Conservation (phyloP, 2,797 vertebrate genomes). For the Lepus oiostolus region DNA sequence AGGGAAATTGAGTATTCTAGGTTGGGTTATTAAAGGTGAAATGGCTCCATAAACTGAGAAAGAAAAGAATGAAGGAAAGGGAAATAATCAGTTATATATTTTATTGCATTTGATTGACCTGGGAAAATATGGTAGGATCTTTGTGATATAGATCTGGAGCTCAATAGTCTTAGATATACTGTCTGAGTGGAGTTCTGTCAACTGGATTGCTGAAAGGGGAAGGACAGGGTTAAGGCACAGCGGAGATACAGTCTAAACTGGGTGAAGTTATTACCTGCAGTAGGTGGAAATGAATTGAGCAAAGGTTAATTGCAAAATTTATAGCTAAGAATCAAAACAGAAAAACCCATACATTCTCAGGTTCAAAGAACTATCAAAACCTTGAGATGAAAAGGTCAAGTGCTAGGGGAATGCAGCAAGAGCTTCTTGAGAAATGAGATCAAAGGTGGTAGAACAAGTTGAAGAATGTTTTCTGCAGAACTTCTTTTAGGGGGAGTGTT, state of each 20-base stretch:
- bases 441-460: background rate
- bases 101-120: background rate
- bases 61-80: background rate
- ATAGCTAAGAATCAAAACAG: background rate
- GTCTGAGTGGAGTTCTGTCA: background rate
- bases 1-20: background rate
- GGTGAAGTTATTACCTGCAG: background rate
- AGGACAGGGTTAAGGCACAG: background rate
- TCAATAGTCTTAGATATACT: background rate
- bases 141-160: background rate
- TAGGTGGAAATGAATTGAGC: background rate
- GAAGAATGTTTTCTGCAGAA: background rate
- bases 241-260: background rate
- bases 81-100: background rate
- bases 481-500: background rate
- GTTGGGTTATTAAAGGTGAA: background rate
- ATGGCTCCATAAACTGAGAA: background rate
- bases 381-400: background rate
- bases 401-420: background rate
- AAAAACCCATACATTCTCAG: background rate
- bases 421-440: constrained; percentile 29
- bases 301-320: constrained; percentile 42
- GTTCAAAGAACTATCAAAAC: background rate
- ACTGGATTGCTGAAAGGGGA: background rate
- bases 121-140: background rate